A percentile compares a stretch with the other conserved stretches of the same genome.
Evolutionary conservation across 1,140 invertebrate genomes (phyloP).

Genomic region (Pseudomyrmex dendroicus): DNA sequence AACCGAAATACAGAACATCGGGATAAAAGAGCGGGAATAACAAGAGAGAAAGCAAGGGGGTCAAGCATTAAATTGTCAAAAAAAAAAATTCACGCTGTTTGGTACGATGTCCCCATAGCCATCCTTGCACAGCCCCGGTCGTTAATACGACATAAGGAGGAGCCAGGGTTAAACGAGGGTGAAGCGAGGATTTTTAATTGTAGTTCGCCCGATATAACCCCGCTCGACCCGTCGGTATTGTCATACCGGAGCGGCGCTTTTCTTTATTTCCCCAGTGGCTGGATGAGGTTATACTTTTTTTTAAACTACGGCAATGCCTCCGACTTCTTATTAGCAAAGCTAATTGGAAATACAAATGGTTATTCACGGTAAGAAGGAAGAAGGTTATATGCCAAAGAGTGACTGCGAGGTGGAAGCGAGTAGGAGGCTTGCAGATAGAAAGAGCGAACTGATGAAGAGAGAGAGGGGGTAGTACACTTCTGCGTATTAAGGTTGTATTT

Average conservation of each 20-base stretch:
- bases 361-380: constrained; percentile 83
- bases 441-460: not conserved
- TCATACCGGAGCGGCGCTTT: constrained; percentile 83
- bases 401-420: constrained; percentile 55
- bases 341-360: constrained; percentile 86
- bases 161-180: constrained; percentile 77
- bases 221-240: constrained; percentile 80
- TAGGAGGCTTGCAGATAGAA: constrained; percentile 48
- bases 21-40: constrained; percentile 26
- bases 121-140: constrained; percentile 62
- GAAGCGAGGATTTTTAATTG: constrained; percentile 82
- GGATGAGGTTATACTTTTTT: constrained; percentile 85
- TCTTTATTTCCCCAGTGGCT: constrained; percentile 86
- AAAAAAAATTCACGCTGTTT: constrained; percentile 71
- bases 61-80: constrained; percentile 71
- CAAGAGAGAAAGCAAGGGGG: constrained; percentile 56
- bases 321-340: constrained; percentile 86
- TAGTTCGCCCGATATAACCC: constrained; percentile 79
- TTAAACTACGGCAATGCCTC: constrained; percentile 82
- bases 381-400: constrained; percentile 66
- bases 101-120: constrained; percentile 68
- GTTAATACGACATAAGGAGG: constrained; percentile 78
- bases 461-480: constrained; percentile 73
- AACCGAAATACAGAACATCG: not conserved
- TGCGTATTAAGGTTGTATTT: constrained; percentile 85